A percentile compares a stretch with the other conserved stretches of the same genome.
These are phyloP conservation scores for Sapajus apella DNA, from an alignment of 2,113 vertebrate species.

Conservation along the genomic window DNA sequence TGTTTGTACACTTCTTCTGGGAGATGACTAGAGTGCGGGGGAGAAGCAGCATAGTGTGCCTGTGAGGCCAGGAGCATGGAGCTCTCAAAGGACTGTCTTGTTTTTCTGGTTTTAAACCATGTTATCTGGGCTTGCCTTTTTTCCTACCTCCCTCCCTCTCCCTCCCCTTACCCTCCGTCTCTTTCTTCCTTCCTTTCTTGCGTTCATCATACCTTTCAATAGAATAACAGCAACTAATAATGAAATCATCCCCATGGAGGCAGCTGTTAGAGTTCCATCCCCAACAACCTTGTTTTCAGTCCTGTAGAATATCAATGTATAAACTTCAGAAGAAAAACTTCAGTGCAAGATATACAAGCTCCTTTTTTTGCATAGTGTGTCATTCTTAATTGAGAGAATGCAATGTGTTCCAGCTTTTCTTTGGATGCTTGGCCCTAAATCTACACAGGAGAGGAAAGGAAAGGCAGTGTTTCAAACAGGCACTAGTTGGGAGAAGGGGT, in stretches of 20 bases:
- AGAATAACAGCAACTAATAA: slow-evolving; percentile 55
- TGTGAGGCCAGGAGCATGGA: not conserved
- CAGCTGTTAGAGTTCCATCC: slow-evolving; percentile 46
- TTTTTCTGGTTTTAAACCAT: slow-evolving; percentile 41
- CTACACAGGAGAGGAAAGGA: not conserved
- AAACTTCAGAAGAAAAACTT: slow-evolving; percentile 53
- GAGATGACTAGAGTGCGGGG: accelerated
- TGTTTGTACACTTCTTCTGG: not conserved
- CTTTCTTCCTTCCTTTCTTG: not conserved
- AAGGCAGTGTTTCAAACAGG: not conserved
- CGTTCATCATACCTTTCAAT: not conserved
- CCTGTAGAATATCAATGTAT: not conserved
- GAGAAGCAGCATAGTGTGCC: accelerated
- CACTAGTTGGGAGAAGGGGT: slow-evolving; percentile 22
- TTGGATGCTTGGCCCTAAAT: not conserved
- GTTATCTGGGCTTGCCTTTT: slow-evolving; percentile 40
- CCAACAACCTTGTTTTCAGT: slow-evolving; percentile 26
- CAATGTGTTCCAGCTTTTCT: not conserved
- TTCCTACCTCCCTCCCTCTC: not conserved
- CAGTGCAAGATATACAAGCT: not conserved
- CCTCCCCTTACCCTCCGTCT: too few species aligned
- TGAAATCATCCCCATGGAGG: slow-evolving; percentile 22
- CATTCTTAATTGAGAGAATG: slow-evolving; percentile 60
- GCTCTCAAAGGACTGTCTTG: not conserved
- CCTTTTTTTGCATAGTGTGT: not conserved